Conservation (phyloP, 1,140 invertebrate species). For the Drosophila takahashii region DNA sequence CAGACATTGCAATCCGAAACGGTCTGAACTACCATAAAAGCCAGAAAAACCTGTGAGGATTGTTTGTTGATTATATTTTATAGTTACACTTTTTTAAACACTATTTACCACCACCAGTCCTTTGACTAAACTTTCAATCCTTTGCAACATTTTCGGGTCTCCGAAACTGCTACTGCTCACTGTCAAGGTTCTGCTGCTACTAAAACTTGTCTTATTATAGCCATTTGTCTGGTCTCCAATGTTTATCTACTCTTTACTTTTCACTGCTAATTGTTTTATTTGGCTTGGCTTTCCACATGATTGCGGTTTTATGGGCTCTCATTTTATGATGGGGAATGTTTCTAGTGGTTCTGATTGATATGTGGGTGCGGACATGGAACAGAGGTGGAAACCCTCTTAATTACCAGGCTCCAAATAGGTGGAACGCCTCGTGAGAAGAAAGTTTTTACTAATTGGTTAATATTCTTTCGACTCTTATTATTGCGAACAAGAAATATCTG, state of each 20-base stretch:
- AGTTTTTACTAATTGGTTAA: conserved; percentile 5
- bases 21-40: conserved; percentile 27
- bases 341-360: conserved; percentile 6
- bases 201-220: conserved; percentile 36
- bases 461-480: not conserved
- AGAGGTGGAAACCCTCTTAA: conserved; percentile 21
- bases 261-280: conserved; percentile 73
- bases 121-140: conserved; percentile 7
- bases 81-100: not conserved
- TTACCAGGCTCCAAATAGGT: conserved; percentile 14
- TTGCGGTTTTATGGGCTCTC: conserved; percentile 53
- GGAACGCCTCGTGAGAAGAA: conserved; percentile 12
- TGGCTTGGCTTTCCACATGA: conserved; percentile 72
- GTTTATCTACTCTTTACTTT: conserved; percentile 58
- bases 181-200: conserved; percentile 65
- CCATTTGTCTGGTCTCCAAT: conserved; percentile 36
- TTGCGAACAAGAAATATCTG: not conserved
- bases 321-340: conserved; percentile 7
- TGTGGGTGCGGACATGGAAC: conserved; percentile 39
- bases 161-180: conserved; percentile 43
- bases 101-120: conserved; percentile 43
- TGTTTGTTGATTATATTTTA: too few species aligned
- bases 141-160: conserved; percentile 20
- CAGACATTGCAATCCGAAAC: conserved; percentile 69
- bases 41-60: conserved; percentile 20